Percentiles rank a stretch among this genome's conserved stretches.
Evolutionary conservation across 2,888 invertebrate species (phyloP).

Genomic region (Yponomeuta cagnagella): DNA sequence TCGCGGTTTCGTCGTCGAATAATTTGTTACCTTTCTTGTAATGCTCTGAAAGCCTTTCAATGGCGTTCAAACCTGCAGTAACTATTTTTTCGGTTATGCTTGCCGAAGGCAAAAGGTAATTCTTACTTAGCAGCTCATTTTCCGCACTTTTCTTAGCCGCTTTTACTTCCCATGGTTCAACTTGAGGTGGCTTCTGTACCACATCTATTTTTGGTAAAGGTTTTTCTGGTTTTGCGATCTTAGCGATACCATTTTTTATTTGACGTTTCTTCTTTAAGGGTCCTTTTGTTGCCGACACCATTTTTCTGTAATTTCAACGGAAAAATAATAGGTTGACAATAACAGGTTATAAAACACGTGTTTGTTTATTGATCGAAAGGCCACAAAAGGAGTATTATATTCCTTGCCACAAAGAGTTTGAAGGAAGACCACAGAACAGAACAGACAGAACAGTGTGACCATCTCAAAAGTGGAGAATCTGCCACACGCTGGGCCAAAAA

Average conservation of each 20-base stretch:
- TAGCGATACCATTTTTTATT: background rate
- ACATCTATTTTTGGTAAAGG: background rate
- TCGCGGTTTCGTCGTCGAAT: constrained; percentile 73
- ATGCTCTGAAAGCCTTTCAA: constrained; percentile 41
- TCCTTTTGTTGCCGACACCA: background rate
- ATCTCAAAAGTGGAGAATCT: no score
- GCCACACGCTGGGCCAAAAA: no score
- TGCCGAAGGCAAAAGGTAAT: constrained; percentile 53
- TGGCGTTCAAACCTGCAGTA: constrained; percentile 42
- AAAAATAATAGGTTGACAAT: background rate
- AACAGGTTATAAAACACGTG: background rate
- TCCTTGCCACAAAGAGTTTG: no score
- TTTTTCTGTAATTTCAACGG: background rate
- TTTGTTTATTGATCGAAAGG: background rate
- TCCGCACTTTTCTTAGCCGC: constrained; percentile 15
- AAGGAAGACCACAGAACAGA: no score
- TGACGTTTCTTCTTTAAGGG: background rate
- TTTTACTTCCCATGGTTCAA: constrained; percentile 15
- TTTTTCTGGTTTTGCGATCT: background rate
- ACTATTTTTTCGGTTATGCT: constrained; percentile 44
- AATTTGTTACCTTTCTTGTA: constrained; percentile 60
- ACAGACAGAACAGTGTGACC: no score
- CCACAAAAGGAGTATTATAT: no score
- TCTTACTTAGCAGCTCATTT: constrained; percentile 25
- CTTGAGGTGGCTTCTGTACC: constrained; percentile 20